Base-by-base conservation (phyloP, 2,797 vertebrate genomes). In the Semotilus atromaculatus region DNA sequence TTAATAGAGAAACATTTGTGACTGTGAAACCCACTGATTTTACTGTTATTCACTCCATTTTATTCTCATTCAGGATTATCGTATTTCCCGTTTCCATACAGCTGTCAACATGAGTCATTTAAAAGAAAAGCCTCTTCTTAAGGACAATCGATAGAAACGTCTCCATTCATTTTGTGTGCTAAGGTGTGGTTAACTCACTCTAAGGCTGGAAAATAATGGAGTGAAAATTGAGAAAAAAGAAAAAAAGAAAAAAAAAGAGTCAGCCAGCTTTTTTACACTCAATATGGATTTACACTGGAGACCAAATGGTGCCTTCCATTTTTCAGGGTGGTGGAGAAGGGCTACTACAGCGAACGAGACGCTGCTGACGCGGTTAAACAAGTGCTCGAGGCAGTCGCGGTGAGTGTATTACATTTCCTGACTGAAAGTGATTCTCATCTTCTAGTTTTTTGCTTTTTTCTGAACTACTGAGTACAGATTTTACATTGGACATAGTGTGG, bases 321-420 rank as follows among this genome's bases (percentile, higher is more conserved):
- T 64, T 68, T 58, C 91, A 97, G 96, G 92, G 97, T 97, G 93
- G 96, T 97, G 89, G 96, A 97, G 89, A 97, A 97, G 45, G 96
- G 96, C 4, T 97, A 96, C 89, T 97, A 97, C 74, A 97, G 96
- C 84, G 96, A 97, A 80, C 92, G 96, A 68, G 96, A 97, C 68
- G 96, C 96, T 71, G 96, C 96, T 34, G 94, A 95, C 5, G 96
- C 96, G 11, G 95, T 97, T 87, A 97, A 95, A 86, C 96, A 97
- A 90, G 96, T 97, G 85, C 92, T 97, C 92, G 96, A 97, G 85
- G 96, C 96, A 0, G 96, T 97, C 29, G 94, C 96, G 84, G 96
- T 97, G 90, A 97, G 96, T 96, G 7, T 77, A 4, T 21, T 29
- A 36, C 53, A 31, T 45, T 72, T 82, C 16, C 38, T 77, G 48